Conservation (phyloP, 2,797 vertebrate genomes). For the Aphelocoma californica region DNA sequence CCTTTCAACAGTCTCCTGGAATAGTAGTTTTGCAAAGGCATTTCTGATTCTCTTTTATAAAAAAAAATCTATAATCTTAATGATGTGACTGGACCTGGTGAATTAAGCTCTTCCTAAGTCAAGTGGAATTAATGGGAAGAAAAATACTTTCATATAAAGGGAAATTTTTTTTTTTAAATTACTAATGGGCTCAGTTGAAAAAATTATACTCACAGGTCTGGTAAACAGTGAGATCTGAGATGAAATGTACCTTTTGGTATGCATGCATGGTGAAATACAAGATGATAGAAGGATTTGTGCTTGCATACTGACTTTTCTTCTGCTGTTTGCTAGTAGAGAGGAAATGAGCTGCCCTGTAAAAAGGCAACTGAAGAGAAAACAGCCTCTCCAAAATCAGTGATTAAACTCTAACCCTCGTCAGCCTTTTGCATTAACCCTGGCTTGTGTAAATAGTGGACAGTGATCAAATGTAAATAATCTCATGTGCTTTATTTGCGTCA, state of each 20-base stretch:
- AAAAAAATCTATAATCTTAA: background rate
- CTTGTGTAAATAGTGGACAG: slow-evolving; percentile 37
- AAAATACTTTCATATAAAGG: background rate
- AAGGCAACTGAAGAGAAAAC: background rate
- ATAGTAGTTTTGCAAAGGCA: background rate
- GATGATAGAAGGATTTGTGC: background rate
- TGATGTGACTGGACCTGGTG: background rate
- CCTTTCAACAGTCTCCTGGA: background rate
- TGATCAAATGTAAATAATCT: slow-evolving; percentile 37
- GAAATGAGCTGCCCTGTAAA: slow-evolving; percentile 1
- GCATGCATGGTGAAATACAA: background rate
- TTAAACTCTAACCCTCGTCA: background rate
- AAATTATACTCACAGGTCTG: background rate
- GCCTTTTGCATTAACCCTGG: background rate
- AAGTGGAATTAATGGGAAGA: slow-evolving; percentile 1
- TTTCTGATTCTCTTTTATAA: background rate
- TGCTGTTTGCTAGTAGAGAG: slow-evolving; percentile 13
- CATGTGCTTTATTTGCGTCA: slow-evolving; percentile 9
- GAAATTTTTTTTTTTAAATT: background rate
- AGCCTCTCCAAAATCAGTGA: background rate
- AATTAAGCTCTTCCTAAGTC: background rate
- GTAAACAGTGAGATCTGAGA: background rate
- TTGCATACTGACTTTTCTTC: slow-evolving; percentile 44
- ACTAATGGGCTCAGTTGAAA: background rate
- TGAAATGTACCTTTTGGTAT: background rate